phyloP scores from a whole-genome alignment of 1,140 invertebrate genomes.

The Plectrocnemia conspersa region DNA sequence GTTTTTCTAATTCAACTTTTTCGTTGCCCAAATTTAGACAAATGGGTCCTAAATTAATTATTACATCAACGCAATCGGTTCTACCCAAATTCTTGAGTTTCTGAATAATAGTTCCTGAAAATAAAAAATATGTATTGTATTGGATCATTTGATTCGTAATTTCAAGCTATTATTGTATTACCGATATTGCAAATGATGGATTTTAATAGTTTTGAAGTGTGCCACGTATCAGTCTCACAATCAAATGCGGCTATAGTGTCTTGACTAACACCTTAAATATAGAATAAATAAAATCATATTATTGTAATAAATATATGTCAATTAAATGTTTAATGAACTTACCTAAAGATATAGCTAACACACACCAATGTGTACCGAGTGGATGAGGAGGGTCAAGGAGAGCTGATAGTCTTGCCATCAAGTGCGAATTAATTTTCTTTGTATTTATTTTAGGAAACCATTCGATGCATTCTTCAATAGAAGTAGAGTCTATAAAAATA shows the following conservation, averaged over 20 bases:
- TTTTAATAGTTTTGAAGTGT: constrained; percentile 40
- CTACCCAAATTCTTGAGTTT: constrained; percentile 27
- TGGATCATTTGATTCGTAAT: neutral
- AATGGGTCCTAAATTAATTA: constrained; percentile 18
- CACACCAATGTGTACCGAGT: constrained; percentile 78
- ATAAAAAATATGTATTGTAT: neutral
- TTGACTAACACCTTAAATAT: constrained; percentile 39
- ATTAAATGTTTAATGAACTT: neutral
- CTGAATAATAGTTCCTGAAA: constrained; percentile 28
- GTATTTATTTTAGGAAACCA: constrained; percentile 44
- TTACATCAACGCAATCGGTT: constrained; percentile 23
- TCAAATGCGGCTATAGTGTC: constrained; percentile 42
- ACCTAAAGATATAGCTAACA: constrained; percentile 71
- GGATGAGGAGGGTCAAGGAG: constrained; percentile 73
- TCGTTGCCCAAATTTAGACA: too few species aligned
- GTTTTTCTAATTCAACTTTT: constrained; percentile 16
- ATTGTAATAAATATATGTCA: neutral
- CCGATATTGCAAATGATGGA: constrained; percentile 43
- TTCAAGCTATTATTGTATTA: constrained; percentile 22
- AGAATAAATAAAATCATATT: neutral
- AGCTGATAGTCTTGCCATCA: constrained; percentile 54
- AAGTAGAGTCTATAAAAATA: constrained; percentile 36
- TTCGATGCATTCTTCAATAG: constrained; percentile 39
- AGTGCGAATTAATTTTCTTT: constrained; percentile 44
- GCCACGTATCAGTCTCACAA: constrained; percentile 40